Conservation (phyloP, 2,113 vertebrate genomes). For the Ginglymostoma cirratum region DNA sequence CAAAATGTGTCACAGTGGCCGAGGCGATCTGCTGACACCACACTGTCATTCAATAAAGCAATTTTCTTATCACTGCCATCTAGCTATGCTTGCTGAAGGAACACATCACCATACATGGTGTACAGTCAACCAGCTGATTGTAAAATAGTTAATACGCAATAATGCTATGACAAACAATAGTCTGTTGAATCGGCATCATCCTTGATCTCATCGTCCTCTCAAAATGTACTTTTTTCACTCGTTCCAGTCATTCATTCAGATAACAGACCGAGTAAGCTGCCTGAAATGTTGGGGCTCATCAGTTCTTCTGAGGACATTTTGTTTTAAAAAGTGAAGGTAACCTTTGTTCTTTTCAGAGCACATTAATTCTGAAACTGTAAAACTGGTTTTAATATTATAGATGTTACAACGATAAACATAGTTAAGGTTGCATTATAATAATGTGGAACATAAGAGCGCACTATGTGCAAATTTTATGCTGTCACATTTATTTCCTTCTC, state of each 20-base stretch:
- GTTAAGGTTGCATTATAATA: neutral
- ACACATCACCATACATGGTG: too few relatives aligned
- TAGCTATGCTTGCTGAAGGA: neutral
- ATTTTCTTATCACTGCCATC: neutral
- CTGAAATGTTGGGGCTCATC: neutral
- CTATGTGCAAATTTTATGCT: neutral
- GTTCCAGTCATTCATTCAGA: neutral
- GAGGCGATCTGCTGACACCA: neutral
- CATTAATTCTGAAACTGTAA: neutral
- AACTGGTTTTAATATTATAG: neutral
- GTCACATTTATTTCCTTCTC: neutral
- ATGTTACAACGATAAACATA: neutral
- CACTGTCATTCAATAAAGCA: neutral
- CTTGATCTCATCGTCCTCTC: neutral
- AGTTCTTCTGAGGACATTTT: neutral
- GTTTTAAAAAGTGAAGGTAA: neutral
- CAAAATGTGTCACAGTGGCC: too few relatives aligned
- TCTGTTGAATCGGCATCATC: neutral
- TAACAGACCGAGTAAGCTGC: neutral
- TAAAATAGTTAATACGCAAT: neutral
- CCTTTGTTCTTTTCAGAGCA: neutral
- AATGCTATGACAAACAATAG: neutral
- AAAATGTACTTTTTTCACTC: neutral
- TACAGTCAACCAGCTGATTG: neutral
- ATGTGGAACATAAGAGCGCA: neutral